Base-by-base conservation (phyloP, 1,140 invertebrate species). In the Halesus radiatus region DNA sequence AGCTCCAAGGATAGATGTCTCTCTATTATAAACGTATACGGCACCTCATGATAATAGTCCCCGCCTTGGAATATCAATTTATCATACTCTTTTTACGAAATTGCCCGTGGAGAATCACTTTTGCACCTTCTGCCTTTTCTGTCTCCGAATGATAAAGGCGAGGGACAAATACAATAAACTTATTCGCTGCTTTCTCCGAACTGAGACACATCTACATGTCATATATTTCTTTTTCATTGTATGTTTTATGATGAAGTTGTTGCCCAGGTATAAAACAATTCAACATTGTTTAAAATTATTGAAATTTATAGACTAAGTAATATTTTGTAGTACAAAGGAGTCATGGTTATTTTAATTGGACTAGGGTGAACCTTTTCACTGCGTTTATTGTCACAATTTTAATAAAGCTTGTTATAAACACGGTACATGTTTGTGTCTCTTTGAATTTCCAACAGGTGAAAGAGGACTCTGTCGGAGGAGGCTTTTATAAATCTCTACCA, bases 401-500 rank as follows among this genome's bases (percentile, higher is more conserved):
- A 18, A n/a, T 22, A 56, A n/a, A 56, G 54, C 20, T 18, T 56
- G n/a, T 56, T n/a, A 18, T 22, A 56, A 22, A 56, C n/a, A 18
- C 20, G 1, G 8, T 18, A n/a, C 6, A 18, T 56, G 20, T 56
- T 56, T 56, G 16, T 7, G 54, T 56, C 54, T n/a, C 54, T 23
- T 60, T 60, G 20, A 15, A 68, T 68, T 53, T 26, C 26, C 37
- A 20, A 54, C 45, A 53, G 68, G 68, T 53, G 18, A 72, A 54
- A 52, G 68, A 50, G 58, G 32, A 37, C 10, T 26, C 20, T 73
- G 45, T 45, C 37, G 8, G 37, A 45, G 53, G 5, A 20, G 16
- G 3, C 8, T 56, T 75, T 75, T 54, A 75, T 75, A 75, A 75
- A 75, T 75, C 53, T 54, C 26, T 18, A 37, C 37, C 32, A 50